phyloP scores from a whole-genome alignment of 2,113 vertebrate genomes.

The Equus quagga region DNA sequence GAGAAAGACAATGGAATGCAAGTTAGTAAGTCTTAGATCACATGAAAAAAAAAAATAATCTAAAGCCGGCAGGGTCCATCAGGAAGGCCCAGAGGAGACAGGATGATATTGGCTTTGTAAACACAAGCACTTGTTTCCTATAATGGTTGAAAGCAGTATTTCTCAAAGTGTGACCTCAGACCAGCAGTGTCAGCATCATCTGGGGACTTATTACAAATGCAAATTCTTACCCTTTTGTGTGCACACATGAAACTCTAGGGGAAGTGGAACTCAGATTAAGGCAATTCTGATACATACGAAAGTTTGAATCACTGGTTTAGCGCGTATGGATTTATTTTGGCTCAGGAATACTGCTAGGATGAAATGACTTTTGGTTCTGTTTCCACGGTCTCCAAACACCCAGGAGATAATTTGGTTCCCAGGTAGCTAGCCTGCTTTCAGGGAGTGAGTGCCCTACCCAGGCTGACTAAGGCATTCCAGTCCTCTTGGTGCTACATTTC shows the following conservation, averaged over 20 bases:
- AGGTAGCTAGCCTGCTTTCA: neutral
- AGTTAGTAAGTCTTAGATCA: neutral
- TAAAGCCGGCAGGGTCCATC: neutral
- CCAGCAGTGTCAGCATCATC: neutral
- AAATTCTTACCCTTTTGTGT: neutral
- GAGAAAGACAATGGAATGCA: neutral
- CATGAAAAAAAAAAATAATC: neutral
- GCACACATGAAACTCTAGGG: neutral
- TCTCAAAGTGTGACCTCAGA: conserved; percentile 1
- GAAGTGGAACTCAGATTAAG: neutral
- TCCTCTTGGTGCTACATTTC: neutral
- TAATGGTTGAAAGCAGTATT: neutral
- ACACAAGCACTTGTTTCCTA: neutral
- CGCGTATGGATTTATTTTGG: neutral
- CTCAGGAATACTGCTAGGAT: neutral
- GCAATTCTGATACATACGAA: neutral
- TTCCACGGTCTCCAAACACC: neutral
- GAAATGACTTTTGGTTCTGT: neutral
- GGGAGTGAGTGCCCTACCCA: neutral
- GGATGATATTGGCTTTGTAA: neutral
- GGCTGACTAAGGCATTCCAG: conserved; percentile 7
- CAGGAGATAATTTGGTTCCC: conserved; percentile 22
- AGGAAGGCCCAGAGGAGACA: neutral
- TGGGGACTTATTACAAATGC: neutral
- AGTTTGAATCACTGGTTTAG: neutral